phyloP scores from a whole-genome alignment of 2,888 invertebrate genomes.

The Eristalinus aeneus region DNA sequence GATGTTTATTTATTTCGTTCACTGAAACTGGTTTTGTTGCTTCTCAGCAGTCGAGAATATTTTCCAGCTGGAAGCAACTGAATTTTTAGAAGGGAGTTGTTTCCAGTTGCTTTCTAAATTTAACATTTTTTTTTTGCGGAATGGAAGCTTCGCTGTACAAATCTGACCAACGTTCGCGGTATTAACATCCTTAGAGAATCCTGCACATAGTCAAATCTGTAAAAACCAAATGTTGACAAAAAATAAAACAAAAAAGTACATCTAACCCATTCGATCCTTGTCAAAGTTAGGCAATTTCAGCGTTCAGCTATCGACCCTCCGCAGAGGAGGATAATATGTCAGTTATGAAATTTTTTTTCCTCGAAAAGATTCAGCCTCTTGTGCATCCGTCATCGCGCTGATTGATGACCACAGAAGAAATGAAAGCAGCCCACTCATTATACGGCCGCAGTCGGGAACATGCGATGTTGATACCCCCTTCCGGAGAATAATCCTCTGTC shows the following conservation, averaged over 20 bases:
- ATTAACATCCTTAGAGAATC: no score
- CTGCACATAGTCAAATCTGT: no score
- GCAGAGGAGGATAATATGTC: neutral
- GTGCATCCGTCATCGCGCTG: conserved; percentile 46
- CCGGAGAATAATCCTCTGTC: neutral
- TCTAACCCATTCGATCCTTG: neutral
- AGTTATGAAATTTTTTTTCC: neutral
- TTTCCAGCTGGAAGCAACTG: no score
- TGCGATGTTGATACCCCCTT: neutral
- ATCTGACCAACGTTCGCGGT: no score
- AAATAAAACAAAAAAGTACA: neutral
- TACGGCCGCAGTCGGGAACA: conserved; percentile 1
- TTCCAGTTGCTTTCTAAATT: no score
- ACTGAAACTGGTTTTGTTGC: no score
- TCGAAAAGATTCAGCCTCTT: neutral
- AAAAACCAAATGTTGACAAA: no score
- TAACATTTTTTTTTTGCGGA: no score
- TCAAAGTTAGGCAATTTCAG: neutral
- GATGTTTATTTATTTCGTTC: no score
- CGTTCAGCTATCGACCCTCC: neutral
- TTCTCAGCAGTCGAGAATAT: no score
- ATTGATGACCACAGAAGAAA: conserved; percentile 34
- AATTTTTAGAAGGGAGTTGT: no score
- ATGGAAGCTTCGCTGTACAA: no score
- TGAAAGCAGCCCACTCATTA: conserved; percentile 17